Base-by-base conservation (phyloP, 2,888 invertebrate species). In the Luperina nickerlii region DNA sequence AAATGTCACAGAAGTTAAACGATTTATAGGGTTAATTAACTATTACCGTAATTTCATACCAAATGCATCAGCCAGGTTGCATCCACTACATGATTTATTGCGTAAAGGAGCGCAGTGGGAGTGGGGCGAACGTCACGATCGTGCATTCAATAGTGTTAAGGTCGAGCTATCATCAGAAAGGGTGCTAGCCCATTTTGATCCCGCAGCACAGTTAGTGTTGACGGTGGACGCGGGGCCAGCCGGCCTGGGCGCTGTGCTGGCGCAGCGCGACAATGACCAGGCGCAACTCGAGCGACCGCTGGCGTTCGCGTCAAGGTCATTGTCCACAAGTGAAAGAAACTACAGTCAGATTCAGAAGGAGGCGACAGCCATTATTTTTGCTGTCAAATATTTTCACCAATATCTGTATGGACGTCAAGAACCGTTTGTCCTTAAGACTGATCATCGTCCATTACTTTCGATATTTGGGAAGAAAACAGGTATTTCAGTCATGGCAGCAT, bases 171-270 rank as follows among this genome's bases (percentile, higher is more conserved):
- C 78, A 2, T 81, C 81, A 9, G 84, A 85, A 38, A 80, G 80
- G 57, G 84, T 83, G 42, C 78, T 88, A 62, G 82, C 85, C 9
- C 85, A 88, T 48, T 85, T 84, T 51, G 74, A 83, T 9, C 73
- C 78, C 18, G 27, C 60, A 15, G 73, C 73, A 20, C 78, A 48
- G 15, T 48, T 48, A 6, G 48, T 48, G 48, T 48, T 15, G 48
- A 48, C 48, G 48, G 48, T 48, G 5, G 48, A 48, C 15, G 48
- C 48, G 48, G 48, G 15, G 60, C 74, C 74, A 1, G 65, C 65
- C 51, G 74, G 74, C 20, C 65, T 74, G 1, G 74, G 74, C 9
- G 66, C 66, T 9, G 66, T 74, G 66, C 20, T 74, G 18, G 74
- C 74, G 66, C 74, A 74, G 65, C 74, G 68, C 57, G 32, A 67